Evolutionary conservation across 2,888 invertebrate genomes (phyloP).

Genomic region (Lasius platythorax): DNA sequence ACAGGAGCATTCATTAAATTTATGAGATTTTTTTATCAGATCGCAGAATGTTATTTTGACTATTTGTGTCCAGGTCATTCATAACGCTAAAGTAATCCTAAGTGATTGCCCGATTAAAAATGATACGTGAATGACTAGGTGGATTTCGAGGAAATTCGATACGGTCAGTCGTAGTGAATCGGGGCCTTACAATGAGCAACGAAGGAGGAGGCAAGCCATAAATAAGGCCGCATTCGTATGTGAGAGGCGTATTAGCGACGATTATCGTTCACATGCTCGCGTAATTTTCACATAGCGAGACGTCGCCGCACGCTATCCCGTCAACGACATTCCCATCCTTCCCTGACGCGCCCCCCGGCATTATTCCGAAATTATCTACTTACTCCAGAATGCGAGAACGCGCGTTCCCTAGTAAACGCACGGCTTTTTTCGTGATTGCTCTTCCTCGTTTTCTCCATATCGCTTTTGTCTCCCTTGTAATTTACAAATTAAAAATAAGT

Average conservation of each 20-base stretch:
- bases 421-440: constrained; percentile 65
- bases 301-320: constrained; percentile 58
- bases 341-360: constrained; percentile 45
- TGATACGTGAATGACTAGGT: constrained; percentile 46
- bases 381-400: constrained; percentile 79
- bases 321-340: constrained; percentile 70
- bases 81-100: background rate
- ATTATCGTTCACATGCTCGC: constrained; percentile 72
- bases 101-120: constrained; percentile 41
- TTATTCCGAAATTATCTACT: constrained; percentile 80
- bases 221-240: constrained; percentile 65
- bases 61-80: background rate
- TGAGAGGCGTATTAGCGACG: constrained; percentile 72
- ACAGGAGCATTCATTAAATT: background rate
- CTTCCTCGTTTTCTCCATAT: constrained; percentile 67
- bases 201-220: constrained; percentile 57
- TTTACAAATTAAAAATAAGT: constrained; percentile 34
- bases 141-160: constrained; percentile 45
- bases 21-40: background rate
- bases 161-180: constrained; percentile 23
- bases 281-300: constrained; percentile 74
- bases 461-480: constrained; percentile 16
- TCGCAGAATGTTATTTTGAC: too few species aligned
- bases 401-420: constrained; percentile 66
- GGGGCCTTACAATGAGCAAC: constrained; percentile 21